Evolutionary conservation across 35 echinoderm and acorn worm genomes (phyloP), one percentile per base, ranked within the genome.

Genomic region (Apostichopus parvimensis): DNA sequence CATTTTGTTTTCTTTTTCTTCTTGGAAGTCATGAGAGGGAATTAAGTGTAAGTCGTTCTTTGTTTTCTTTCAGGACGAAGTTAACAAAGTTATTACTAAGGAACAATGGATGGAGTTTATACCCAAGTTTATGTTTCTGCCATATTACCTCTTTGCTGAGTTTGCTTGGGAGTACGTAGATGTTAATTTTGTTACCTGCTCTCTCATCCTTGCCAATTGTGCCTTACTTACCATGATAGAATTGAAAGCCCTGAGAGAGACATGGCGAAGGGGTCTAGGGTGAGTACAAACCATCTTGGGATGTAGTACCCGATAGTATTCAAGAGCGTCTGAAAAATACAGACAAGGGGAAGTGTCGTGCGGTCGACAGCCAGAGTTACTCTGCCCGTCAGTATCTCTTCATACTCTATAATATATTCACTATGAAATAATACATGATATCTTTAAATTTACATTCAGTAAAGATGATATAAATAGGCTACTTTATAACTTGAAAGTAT

Each of bases 161-260:
- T 94, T 94, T 77, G 87, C 95, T 22, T 96, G 93, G 92, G 87
- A 92, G 14, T 96, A 84, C 57, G 53, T 91, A 15, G 95, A 94
- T 86, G 95, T 96, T 59, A 96, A 96, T 86, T 93, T 93, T 80
- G 65, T 94, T 12, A 90, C 95, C 11, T 87, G 94, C 53, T 70
- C 73, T 20, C 86, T 96, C 80, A 94, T 92, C 24, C 81, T 96
- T 8, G 90, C 91, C 45, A 96, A 96, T 73, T 96, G 95, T 94
- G 95, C 91, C 77, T 96, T 96, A 73, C 93, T 96, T 54, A 96
- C 95, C 62, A 94, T 96, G 95, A 94, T 94, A 13, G 95, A 96
- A 73, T 79, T 93, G 11, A 96, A 96, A 73, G 93, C 95, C 5
- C 60, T 96, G 5, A 92, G 93, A 75, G 93, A 86, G 20, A 86